Evolutionary conservation across 2,888 invertebrate genomes (phyloP).

Genomic region (Nasonovia ribisnigri): DNA sequence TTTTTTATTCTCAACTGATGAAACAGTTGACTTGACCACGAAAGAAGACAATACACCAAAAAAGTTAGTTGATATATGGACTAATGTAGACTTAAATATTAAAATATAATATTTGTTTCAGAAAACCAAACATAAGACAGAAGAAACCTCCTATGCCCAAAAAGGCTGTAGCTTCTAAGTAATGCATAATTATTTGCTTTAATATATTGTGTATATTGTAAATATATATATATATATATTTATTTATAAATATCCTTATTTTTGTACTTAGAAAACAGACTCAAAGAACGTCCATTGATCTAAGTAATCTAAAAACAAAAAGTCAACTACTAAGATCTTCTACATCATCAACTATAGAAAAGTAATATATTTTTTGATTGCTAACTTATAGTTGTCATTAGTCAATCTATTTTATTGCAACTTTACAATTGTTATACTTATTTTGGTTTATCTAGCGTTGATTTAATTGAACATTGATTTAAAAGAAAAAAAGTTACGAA

Average conservation of each 20-base stretch:
- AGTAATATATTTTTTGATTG: not conserved
- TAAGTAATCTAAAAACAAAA: not conserved
- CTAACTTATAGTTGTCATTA: not conserved
- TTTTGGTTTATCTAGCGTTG: not conserved
- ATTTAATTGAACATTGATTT: not conserved
- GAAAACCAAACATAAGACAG: not conserved
- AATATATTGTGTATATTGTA: not conserved
- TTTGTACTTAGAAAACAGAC: not conserved
- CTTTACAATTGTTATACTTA: not conserved
- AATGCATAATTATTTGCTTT: conserved; percentile 7
- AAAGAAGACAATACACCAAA: not conserved
- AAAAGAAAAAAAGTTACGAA: too few relatives aligned
- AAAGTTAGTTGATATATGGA: conserved; percentile 23
- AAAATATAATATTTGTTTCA: conserved; percentile 1
- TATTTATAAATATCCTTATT: not conserved
- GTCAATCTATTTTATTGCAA: not conserved
- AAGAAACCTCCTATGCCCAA: not conserved
- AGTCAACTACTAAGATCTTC: not conserved
- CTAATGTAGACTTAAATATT: not conserved
- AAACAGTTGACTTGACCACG: conserved; percentile 38
- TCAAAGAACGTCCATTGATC: not conserved
- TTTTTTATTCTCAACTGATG: not conserved
- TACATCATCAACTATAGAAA: not conserved
- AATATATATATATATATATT: not conserved
- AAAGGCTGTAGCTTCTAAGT: not conserved